These are phyloP conservation scores for Adrianichthys oophorus DNA, from an alignment of 2,797 vertebrate species.

Conservation along the genomic window DNA sequence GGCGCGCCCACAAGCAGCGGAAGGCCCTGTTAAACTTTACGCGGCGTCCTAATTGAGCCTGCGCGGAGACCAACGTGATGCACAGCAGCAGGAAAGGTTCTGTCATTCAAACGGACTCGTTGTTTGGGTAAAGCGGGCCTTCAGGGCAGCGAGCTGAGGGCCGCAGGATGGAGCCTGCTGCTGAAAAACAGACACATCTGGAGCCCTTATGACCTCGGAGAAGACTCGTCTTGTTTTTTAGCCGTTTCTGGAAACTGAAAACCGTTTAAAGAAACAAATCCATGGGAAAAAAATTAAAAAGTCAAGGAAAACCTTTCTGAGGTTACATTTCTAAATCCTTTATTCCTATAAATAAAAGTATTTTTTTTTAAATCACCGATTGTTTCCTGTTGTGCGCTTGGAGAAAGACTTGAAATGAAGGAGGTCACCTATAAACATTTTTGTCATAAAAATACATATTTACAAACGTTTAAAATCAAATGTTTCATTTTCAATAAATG, in stretches of 20 bases:
- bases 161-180: conserved; percentile 49
- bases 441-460: too few species aligned
- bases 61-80: conserved; percentile 68
- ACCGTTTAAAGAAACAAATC: conserved; percentile 19
- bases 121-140: conserved; percentile 17
- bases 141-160: conserved; percentile 38
- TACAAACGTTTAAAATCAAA: too few species aligned
- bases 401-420: too few species aligned
- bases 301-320: not conserved
- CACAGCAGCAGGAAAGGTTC: not conserved
- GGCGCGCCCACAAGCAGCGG: conserved; percentile 60
- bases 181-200: conserved; percentile 70
- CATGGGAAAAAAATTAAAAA: conserved; percentile 17
- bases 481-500: too few species aligned
- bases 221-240: conserved; percentile 38
- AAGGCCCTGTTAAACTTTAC: conserved; percentile 84
- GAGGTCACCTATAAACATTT: too few species aligned
- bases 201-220: conserved; percentile 68
- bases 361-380: too few species aligned
- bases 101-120: not conserved
- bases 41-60: conserved; percentile 78
- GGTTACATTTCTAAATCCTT: too few species aligned
- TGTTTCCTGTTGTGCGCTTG: too few species aligned
- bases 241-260: conserved; percentile 45
- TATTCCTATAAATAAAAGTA: too few species aligned